phyloP scores from a whole-genome alignment of 2,888 invertebrate species.

The Cryptosula pallasiana region DNA sequence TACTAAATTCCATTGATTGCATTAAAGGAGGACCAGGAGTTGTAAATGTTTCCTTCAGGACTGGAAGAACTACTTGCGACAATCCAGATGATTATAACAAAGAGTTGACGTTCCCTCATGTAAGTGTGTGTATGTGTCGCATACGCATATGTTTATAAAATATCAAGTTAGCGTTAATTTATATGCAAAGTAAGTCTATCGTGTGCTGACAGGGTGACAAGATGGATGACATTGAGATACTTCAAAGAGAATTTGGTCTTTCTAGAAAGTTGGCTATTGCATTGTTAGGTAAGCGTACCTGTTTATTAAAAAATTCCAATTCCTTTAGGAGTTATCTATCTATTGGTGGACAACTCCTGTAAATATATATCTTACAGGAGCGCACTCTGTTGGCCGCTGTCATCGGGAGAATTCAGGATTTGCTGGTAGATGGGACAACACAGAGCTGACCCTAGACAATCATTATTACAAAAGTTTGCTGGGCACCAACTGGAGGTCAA shows the following conservation, averaged over 20 bases:
- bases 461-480: slow-evolving; percentile 17
- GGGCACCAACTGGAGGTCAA: slow-evolving; percentile 8
- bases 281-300: neutral
- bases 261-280: slow-evolving; percentile 8
- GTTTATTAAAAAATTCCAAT: too few species aligned
- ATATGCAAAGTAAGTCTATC: too few species aligned
- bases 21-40: neutral
- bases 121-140: too few species aligned
- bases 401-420: slow-evolving; percentile 1
- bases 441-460: slow-evolving; percentile 10
- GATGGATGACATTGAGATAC: neutral
- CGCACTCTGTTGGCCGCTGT: slow-evolving; percentile 12
- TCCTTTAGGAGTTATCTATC: too few species aligned
- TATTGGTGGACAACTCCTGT: too few species aligned
- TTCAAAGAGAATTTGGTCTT: slow-evolving; percentile 1
- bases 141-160: too few species aligned
- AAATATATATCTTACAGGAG: too few species aligned
- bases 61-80: neutral
- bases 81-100: slow-evolving; percentile 2
- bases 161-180: too few species aligned
- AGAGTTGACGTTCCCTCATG: slow-evolving; percentile 6
- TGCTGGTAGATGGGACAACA: slow-evolving; percentile 20
- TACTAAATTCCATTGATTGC: too few species aligned
- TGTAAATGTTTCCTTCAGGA: slow-evolving; percentile 1
- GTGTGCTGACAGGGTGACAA: neutral